Percentiles rank a stretch among this genome's conserved stretches.
phyloP scores from a whole-genome alignment of 2,888 invertebrate species.

The Agrotis segetum region DNA sequence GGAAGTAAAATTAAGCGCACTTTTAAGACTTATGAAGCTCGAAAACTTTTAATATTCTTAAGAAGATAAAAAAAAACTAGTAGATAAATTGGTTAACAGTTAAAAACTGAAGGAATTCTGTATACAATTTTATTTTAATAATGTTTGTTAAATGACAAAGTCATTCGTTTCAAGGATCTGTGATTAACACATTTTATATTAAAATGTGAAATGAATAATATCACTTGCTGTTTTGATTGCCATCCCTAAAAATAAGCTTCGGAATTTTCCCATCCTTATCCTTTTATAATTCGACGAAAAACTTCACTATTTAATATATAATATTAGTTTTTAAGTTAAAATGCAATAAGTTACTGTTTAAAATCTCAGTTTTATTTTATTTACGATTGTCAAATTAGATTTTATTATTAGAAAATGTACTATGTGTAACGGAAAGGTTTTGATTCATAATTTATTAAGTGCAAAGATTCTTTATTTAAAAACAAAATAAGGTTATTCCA shows the following conservation, averaged over 20 bases:
- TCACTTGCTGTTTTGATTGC: slow-evolving; percentile 82
- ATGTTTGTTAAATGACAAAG: slow-evolving; percentile 69
- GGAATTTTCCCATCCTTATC: slow-evolving; percentile 35
- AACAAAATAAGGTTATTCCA: background rate
- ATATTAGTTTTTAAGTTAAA: slow-evolving; percentile 23
- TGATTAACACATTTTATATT: slow-evolving; percentile 90
- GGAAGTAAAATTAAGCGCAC: background rate
- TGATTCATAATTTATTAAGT: background rate
- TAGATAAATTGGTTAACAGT: slow-evolving; percentile 28
- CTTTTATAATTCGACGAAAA: slow-evolving; percentile 21
- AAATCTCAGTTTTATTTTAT: slow-evolving; percentile 54
- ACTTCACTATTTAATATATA: slow-evolving; percentile 26
- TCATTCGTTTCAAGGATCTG: slow-evolving; percentile 78
- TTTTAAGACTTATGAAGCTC: background rate
- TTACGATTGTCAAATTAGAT: slow-evolving; percentile 52
- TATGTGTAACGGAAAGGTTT: slow-evolving; percentile 10
- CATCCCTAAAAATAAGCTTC: slow-evolving; percentile 59
- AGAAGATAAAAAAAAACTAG: background rate
- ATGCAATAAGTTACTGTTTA: slow-evolving; percentile 26
- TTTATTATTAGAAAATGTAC: slow-evolving; percentile 48
- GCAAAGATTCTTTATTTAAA: background rate
- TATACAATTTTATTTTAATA: slow-evolving; percentile 40
- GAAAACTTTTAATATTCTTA: slow-evolving; percentile 44
- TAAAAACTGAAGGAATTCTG: slow-evolving; percentile 41
- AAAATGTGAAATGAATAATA: slow-evolving; percentile 83